These are phyloP conservation scores for Drosophila arawakana DNA, from an alignment of 1,140 invertebrate genomes.

Conservation along the genomic window DNA sequence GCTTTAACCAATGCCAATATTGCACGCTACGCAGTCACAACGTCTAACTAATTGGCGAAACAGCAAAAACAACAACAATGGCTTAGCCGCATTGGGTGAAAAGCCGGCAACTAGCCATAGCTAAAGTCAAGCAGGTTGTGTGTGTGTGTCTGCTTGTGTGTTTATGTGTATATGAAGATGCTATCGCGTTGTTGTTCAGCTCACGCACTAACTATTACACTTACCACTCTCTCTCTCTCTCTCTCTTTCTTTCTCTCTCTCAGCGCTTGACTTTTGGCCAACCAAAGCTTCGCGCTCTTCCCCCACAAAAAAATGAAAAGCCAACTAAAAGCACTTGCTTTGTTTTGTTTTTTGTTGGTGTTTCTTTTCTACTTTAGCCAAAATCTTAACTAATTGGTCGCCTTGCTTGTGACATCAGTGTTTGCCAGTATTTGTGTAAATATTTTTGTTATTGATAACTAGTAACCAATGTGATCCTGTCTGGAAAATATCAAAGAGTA, in stretches of 20 bases:
- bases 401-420: slow-evolving; percentile 1
- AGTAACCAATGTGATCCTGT: too few relatives aligned
- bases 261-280: slow-evolving; percentile 24
- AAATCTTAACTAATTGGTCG: not conserved
- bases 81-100: slow-evolving; percentile 48
- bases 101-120: slow-evolving; percentile 52
- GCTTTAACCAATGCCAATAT: slow-evolving; percentile 66
- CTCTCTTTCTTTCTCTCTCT: slow-evolving; percentile 17
- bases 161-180: slow-evolving; percentile 39
- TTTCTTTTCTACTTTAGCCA: slow-evolving; percentile 8
- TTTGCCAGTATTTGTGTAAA: not conserved
- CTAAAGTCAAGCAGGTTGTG: slow-evolving; percentile 23
- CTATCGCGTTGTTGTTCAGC: slow-evolving; percentile 48
- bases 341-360: slow-evolving; percentile 9
- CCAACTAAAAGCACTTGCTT: slow-evolving; percentile 38
- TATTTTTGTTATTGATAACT: too few relatives aligned
- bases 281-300: slow-evolving; percentile 37
- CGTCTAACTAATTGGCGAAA: slow-evolving; percentile 61
- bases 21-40: slow-evolving; percentile 57
- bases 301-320: slow-evolving; percentile 7
- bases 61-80: slow-evolving; percentile 47
- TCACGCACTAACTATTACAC: slow-evolving; percentile 56
- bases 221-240: slow-evolving; percentile 8
- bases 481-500: slow-evolving; percentile 7
- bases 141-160: slow-evolving; percentile 40